A percentile compares a stretch with the other conserved stretches of the same genome.
phyloP scores from a whole-genome alignment of 2,113 vertebrate species.

The Tauraco erythrolophus region DNA sequence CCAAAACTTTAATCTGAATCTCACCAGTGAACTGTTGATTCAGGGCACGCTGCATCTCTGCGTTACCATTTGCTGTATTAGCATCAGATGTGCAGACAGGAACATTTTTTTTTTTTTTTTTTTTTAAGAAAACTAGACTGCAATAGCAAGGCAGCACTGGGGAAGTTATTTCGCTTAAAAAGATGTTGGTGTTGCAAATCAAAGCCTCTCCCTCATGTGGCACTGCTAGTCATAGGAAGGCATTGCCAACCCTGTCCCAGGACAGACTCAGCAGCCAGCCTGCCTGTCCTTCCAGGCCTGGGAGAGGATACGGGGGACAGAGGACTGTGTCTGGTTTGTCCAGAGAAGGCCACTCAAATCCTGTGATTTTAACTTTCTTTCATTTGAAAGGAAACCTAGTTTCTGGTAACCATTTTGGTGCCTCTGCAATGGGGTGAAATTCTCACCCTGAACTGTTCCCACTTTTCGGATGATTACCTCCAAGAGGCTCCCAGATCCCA shows the following conservation, averaged over 20 bases:
- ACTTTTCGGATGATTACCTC: constrained; percentile 56
- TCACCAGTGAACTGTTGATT: constrained; percentile 65
- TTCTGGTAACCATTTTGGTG: neutral
- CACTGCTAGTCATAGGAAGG: neutral
- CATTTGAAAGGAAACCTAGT: neutral
- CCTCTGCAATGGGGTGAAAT: neutral
- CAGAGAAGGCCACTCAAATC: neutral
- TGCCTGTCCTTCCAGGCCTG: neutral
- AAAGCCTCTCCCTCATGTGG: neutral
- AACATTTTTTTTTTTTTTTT: neutral
- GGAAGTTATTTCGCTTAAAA: neutral
- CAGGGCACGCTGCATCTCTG: constrained; percentile 51
- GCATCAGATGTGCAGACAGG: constrained; percentile 75
- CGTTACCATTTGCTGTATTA: constrained; percentile 43
- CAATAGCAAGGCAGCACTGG: constrained; percentile 5
- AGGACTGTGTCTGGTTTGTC: neutral
- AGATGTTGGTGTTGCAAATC: neutral
- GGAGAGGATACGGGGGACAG: neutral
- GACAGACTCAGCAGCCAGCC: neutral
- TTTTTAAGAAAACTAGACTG: constrained; percentile 37
- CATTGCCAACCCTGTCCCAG: neutral
- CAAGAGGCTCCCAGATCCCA: constrained; percentile 65
- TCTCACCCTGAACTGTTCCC: constrained; percentile 7
- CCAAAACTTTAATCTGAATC: constrained; percentile 73
- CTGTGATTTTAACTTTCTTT: neutral